phyloP scores from a whole-genome alignment of 2,797 vertebrate species.

The Cossypha niveicapilla region DNA sequence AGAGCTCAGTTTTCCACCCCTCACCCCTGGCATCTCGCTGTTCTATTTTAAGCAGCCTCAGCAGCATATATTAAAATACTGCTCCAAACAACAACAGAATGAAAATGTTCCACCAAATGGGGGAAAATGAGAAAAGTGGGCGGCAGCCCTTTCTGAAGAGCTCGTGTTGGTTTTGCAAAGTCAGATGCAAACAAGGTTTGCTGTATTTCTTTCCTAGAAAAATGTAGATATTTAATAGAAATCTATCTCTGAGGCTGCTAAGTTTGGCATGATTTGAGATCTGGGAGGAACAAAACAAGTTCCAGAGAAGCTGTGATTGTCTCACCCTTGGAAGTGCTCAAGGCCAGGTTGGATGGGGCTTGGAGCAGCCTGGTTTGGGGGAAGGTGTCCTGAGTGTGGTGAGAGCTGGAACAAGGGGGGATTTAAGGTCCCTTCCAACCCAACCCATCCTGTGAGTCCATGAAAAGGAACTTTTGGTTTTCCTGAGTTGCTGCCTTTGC shows the following conservation, averaged over 20 bases:
- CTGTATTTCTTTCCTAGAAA: background rate
- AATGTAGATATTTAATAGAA: background rate
- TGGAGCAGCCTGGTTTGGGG: background rate
- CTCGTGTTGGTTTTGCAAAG: background rate
- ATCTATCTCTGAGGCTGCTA: background rate
- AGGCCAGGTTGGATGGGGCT: background rate
- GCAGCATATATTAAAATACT: background rate
- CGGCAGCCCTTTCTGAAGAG: background rate
- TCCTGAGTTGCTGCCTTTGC: background rate
- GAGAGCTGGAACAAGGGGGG: background rate
- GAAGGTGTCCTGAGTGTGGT: background rate
- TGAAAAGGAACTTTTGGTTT: background rate
- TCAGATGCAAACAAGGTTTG: background rate
- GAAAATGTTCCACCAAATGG: background rate
- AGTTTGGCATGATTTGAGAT: background rate
- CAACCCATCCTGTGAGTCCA: background rate
- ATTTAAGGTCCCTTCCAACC: background rate
- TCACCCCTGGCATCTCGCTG: rapidly evolving
- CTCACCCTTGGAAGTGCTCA: background rate
- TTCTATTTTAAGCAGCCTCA: background rate
- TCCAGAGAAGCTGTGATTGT: background rate
- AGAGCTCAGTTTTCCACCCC: background rate
- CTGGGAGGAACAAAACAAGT: background rate
- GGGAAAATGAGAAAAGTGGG: background rate
- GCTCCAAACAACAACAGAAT: background rate